phyloP scores from a whole-genome alignment of 2,113 vertebrate genomes.

The Gracilinanus agilis region DNA sequence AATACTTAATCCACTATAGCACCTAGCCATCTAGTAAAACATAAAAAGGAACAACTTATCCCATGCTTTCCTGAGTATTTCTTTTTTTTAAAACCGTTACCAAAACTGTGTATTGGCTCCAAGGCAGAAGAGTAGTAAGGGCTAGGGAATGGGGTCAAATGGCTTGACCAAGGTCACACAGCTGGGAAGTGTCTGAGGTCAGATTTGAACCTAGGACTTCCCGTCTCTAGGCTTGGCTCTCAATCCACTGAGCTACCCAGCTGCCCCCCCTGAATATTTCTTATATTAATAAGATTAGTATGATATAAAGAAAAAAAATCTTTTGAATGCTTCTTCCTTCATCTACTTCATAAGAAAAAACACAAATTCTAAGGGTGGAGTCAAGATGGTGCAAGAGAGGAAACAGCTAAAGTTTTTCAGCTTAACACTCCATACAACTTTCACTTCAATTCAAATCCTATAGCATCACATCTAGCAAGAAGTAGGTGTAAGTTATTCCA shows the following conservation, averaged over 20 bases:
- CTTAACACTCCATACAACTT: not conserved
- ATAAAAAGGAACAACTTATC: not conserved
- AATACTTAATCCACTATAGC: not conserved
- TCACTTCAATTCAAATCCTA: not conserved
- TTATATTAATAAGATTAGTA: not conserved
- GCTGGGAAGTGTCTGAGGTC: too few species aligned
- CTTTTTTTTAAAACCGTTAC: too few species aligned
- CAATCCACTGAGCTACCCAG: too few species aligned
- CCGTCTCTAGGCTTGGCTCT: too few species aligned
- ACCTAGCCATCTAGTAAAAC: not conserved
- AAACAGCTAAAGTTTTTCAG: not conserved
- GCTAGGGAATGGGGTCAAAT: too few species aligned
- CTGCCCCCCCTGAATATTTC: too few species aligned
- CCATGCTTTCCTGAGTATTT: not conserved
- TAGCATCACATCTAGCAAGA: not conserved
- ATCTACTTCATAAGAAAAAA: not conserved
- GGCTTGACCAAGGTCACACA: too few species aligned
- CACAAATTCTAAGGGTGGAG: not conserved
- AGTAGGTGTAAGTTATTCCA: too few species aligned
- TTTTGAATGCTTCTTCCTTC: not conserved
- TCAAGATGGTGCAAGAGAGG: not conserved
- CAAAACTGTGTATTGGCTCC: too few species aligned
- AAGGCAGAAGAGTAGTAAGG: too few species aligned
- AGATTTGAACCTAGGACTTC: too few species aligned
- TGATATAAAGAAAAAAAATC: not conserved